A percentile compares a stretch with the other conserved stretches of the same genome.
Conservation (phyloP, 2,797 vertebrate genomes). For the Girardinus metallicus region DNA sequence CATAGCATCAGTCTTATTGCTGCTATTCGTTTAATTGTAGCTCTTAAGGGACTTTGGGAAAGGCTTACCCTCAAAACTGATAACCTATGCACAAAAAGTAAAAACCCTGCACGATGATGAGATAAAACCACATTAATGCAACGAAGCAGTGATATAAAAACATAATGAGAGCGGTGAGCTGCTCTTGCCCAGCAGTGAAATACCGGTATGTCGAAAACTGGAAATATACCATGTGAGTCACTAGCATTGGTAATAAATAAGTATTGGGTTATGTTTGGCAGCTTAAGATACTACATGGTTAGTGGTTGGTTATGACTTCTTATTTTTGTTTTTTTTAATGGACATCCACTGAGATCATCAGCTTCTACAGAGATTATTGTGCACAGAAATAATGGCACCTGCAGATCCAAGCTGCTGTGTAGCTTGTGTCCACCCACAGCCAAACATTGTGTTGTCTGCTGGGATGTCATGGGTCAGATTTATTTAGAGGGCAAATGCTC, state of each 20-base stretch:
- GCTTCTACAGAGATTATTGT: constrained; percentile 54
- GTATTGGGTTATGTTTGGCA: constrained; percentile 61
- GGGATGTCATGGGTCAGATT: constrained; percentile 79
- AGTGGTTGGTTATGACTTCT: constrained; percentile 21
- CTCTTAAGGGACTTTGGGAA: constrained; percentile 15
- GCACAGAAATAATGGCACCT: constrained; percentile 48
- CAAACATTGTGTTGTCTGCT: constrained; percentile 72
- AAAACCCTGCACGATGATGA: not conserved
- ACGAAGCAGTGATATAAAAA: constrained; percentile 11
- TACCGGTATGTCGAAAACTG: constrained; percentile 31
- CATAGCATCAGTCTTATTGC: constrained; percentile 41
- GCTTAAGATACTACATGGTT: constrained; percentile 45
- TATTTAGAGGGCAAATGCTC: constrained; percentile 83
- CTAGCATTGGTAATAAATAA: constrained; percentile 54
- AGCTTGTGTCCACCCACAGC: constrained; percentile 52
- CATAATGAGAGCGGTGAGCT: constrained; percentile 7
- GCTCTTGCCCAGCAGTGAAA: constrained; percentile 14
- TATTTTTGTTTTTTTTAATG: constrained; percentile 22
- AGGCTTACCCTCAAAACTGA: constrained; percentile 15
- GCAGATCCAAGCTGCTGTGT: constrained; percentile 53
- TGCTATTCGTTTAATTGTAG: not conserved
- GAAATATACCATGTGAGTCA: constrained; percentile 55
- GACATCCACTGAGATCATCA: constrained; percentile 45
- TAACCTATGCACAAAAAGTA: not conserved
- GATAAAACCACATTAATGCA: constrained; percentile 13